These are phyloP conservation scores for Mugil cephalus DNA, from an alignment of 2,113 vertebrate genomes.

Conservation along the genomic window DNA sequence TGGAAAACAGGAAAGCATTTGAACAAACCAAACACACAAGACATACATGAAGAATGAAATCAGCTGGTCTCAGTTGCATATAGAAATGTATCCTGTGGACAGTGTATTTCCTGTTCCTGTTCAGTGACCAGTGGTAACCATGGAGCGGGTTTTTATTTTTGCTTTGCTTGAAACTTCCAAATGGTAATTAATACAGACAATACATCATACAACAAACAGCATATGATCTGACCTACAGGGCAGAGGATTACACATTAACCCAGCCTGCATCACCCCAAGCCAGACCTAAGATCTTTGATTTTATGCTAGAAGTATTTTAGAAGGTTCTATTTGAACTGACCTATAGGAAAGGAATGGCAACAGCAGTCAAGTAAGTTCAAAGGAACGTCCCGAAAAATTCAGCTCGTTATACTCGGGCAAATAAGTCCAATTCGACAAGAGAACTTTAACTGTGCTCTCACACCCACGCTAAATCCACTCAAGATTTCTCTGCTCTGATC, in stretches of 20 bases:
- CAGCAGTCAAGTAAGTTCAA: background rate
- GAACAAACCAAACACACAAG: background rate
- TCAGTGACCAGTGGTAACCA: conserved; percentile 35
- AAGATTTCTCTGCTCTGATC: conserved; percentile 5
- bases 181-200: conserved; percentile 37
- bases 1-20: too few relatives aligned
- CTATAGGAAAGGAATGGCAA: too few relatives aligned
- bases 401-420: background rate
- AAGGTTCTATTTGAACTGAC: too few relatives aligned
- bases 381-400: background rate
- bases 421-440: conserved; percentile 9
- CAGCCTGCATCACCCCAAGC: background rate
- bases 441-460: conserved; percentile 33
- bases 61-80: conserved; percentile 26
- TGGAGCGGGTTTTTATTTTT: conserved; percentile 23
- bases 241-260: conserved; percentile 23
- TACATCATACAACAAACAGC: conserved; percentile 19
- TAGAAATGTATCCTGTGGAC: conserved; percentile 56
- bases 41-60: conserved; percentile 11
- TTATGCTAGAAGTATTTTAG: too few relatives aligned
- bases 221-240: conserved; percentile 26
- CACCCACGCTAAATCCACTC: background rate
- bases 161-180: conserved; percentile 43
- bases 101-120: conserved; percentile 46
- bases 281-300: too few relatives aligned